These are phyloP conservation scores for Ecliptopera silaceata DNA, from an alignment of 2,888 invertebrate genomes.

Conservation along the genomic window DNA sequence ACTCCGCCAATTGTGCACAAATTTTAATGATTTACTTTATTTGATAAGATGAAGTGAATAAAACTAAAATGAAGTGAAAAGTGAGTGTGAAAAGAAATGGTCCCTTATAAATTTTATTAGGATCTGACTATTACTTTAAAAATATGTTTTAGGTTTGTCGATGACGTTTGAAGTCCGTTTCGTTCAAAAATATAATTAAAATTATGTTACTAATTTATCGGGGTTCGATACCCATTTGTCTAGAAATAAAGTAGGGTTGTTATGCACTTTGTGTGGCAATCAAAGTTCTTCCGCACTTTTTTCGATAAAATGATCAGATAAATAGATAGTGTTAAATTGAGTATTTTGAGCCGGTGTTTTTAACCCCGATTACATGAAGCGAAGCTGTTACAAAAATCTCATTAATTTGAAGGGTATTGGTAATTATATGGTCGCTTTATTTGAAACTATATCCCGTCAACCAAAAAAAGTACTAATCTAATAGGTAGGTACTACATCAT, in stretches of 20 bases:
- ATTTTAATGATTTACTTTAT: too few relatives aligned
- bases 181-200: too few relatives aligned
- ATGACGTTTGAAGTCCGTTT: too few relatives aligned
- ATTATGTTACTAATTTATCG: too few relatives aligned
- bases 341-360: slow-evolving; percentile 58
- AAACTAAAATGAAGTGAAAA: too few relatives aligned
- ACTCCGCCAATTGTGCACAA: too few relatives aligned
- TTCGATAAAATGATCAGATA: slow-evolving; percentile 48
- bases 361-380: slow-evolving; percentile 35
- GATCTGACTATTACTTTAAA: too few relatives aligned
- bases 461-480: background rate
- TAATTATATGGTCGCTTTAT: slow-evolving; percentile 28
- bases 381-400: slow-evolving; percentile 35
- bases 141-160: too few relatives aligned
- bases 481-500: too few relatives aligned
- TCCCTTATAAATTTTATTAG: too few relatives aligned
- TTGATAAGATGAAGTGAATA: too few relatives aligned
- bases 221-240: slow-evolving; percentile 6
- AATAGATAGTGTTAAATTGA: slow-evolving; percentile 70
- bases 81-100: too few relatives aligned
- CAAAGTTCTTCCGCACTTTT: slow-evolving; percentile 60
- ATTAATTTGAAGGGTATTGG: slow-evolving; percentile 36
- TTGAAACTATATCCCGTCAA: background rate
- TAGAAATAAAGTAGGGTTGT: slow-evolving; percentile 34
- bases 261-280: slow-evolving; percentile 59